A percentile compares a stretch with the other conserved stretches of the same genome.
These are phyloP conservation scores for Redunca redunca DNA, from an alignment of 2,113 vertebrate species.

Conservation along the genomic window DNA sequence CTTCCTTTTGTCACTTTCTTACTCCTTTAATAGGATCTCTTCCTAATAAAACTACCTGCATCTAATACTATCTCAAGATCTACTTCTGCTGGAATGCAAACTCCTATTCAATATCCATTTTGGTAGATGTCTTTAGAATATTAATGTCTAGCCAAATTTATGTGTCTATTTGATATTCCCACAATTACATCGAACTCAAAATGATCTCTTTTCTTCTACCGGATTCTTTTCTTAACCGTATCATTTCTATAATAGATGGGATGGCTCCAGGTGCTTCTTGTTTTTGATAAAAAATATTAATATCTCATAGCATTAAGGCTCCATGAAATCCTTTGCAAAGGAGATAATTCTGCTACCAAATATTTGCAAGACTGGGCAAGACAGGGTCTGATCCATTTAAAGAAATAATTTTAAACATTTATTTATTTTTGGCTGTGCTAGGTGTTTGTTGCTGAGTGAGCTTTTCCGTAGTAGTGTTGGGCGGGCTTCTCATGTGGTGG, in stretches of 20 bases:
- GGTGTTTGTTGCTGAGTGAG: neutral
- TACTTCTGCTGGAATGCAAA: neutral
- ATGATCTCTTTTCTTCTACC: neutral
- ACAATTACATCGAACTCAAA: neutral
- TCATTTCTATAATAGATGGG: neutral
- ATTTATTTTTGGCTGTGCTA: neutral
- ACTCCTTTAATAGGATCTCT: neutral
- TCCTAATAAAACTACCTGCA: neutral
- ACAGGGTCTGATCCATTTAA: neutral
- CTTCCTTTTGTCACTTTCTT: neutral
- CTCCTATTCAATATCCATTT: neutral
- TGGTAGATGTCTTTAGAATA: neutral
- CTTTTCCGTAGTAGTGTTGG: fast-evolving
- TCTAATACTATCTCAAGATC: neutral
- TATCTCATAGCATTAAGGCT: neutral
- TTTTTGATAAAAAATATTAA: neutral
- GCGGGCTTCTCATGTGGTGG: neutral
- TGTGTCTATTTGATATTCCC: neutral
- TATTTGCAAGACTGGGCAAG: neutral
- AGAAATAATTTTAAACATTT: neutral
- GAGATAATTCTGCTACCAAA: neutral
- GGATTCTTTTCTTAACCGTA: neutral
- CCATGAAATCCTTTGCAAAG: neutral
- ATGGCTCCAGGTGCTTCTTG: neutral
- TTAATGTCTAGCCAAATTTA: neutral